phyloP scores from a whole-genome alignment of 1,140 invertebrate genomes.

The Arion vulgaris region DNA sequence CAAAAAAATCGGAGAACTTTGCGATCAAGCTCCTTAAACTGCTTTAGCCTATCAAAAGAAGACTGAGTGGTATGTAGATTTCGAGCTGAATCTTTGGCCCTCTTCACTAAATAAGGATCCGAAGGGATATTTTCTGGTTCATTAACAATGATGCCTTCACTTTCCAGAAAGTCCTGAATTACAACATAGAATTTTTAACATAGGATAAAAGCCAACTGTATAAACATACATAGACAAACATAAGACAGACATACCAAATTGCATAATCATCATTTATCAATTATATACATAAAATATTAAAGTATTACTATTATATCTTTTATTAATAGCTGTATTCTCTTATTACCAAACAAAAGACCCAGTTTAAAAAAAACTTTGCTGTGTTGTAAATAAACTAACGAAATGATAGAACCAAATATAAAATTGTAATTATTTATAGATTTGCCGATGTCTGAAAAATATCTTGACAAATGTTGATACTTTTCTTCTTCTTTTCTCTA shows the following conservation, averaged over 20 bases:
- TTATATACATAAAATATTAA: too few relatives aligned
- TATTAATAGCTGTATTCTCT: too few relatives aligned
- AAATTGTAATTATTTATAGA: too few relatives aligned
- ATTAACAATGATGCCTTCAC: constrained; percentile 85
- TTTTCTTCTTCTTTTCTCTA: too few relatives aligned
- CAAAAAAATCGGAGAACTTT: constrained; percentile 81
- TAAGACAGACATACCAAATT: neutral
- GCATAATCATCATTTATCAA: too few relatives aligned
- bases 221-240: neutral
- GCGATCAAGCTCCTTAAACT: constrained; percentile 73
- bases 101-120: constrained; percentile 79
- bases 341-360: too few relatives aligned
- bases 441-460: too few relatives aligned
- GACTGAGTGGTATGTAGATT: constrained; percentile 68
- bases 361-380: too few relatives aligned
- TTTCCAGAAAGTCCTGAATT: constrained; percentile 82
- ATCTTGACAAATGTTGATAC: too few relatives aligned
- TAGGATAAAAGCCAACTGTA: neutral
- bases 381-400: too few relatives aligned
- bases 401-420: too few relatives aligned
- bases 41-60: constrained; percentile 71
- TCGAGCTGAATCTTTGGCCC: constrained; percentile 64
- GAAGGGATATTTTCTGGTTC: constrained; percentile 80
- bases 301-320: too few relatives aligned
- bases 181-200: constrained; percentile 69